Evolutionary conservation across 2,797 vertebrate species (phyloP).

Genomic region (Pagetopsis macropterus): DNA sequence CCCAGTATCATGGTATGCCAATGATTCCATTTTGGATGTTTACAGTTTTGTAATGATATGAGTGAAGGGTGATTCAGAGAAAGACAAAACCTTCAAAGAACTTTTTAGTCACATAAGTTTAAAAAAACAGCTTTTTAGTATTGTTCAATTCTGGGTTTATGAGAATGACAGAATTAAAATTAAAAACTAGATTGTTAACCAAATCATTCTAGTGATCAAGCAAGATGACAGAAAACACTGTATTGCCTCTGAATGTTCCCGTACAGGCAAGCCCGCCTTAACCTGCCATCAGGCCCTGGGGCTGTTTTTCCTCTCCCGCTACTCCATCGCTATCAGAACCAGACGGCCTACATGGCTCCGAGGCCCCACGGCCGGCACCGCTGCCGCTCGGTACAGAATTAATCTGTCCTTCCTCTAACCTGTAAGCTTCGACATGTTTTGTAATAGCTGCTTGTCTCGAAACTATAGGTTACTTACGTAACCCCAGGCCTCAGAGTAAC

Average conservation of each 20-base stretch:
- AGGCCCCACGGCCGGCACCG: no score
- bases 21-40: slow-evolving; percentile 1
- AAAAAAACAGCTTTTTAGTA: not conserved
- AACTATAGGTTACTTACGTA: no score
- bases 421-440: no score
- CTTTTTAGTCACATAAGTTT: not conserved
- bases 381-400: no score
- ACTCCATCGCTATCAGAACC: no score
- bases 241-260: not conserved
- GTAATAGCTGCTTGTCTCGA: no score
- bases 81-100: not conserved
- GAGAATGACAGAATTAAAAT: not conserved
- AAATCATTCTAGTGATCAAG: not conserved
- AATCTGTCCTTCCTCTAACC: no score
- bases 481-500: no score
- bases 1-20: slow-evolving; percentile 7
- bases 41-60: not conserved
- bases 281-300: no score
- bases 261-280: no score
- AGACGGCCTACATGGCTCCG: no score
- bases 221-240: not conserved
- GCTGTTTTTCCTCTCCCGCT: no score
- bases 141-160: slow-evolving; percentile 6
- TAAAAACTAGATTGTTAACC: not conserved
- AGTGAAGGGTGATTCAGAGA: slow-evolving; percentile 7